Evolutionary conservation across 1,140 invertebrate species (phyloP).

Genomic region (Eulimnadia texana): DNA sequence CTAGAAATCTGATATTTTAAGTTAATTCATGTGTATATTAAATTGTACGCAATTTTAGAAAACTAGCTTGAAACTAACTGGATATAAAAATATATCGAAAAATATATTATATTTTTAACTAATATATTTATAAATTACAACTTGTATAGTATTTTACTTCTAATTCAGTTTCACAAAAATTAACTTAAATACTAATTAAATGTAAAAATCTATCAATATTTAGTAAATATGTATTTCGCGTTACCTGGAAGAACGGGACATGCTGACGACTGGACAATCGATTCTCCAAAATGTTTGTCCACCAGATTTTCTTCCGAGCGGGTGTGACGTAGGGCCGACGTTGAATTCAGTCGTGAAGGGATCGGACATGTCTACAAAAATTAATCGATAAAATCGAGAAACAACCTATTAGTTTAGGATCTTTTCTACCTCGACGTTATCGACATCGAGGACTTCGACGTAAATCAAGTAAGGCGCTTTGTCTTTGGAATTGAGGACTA

Average conservation of each 20-base stretch:
- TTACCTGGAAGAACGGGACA: background rate
- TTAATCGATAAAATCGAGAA: slow-evolving; percentile 24
- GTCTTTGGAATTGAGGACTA: slow-evolving; percentile 97
- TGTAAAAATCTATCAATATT: background rate
- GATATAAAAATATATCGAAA: no score
- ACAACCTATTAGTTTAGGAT: background rate
- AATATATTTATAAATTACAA: no score
- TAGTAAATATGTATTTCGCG: no score
- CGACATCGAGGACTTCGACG: slow-evolving; percentile 86
- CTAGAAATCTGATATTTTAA: no score
- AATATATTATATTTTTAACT: no score
- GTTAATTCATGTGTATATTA: no score
- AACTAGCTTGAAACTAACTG: no score
- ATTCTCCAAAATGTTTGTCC: slow-evolving; percentile 17
- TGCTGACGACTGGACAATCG: background rate
- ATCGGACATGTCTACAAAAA: slow-evolving; percentile 49
- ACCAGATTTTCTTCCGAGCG: slow-evolving; percentile 83
- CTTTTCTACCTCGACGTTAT: slow-evolving; percentile 37
- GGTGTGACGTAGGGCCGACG: slow-evolving; percentile 58
- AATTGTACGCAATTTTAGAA: no score
- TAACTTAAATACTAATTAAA: background rate
- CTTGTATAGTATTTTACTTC: no score
- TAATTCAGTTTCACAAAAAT: background rate
- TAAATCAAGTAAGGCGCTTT: slow-evolving; percentile 98
- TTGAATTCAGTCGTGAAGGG: slow-evolving; percentile 47